These are phyloP conservation scores for Caradrina clavipalpis DNA, from an alignment of 2,888 invertebrate genomes.

Conservation along the genomic window DNA sequence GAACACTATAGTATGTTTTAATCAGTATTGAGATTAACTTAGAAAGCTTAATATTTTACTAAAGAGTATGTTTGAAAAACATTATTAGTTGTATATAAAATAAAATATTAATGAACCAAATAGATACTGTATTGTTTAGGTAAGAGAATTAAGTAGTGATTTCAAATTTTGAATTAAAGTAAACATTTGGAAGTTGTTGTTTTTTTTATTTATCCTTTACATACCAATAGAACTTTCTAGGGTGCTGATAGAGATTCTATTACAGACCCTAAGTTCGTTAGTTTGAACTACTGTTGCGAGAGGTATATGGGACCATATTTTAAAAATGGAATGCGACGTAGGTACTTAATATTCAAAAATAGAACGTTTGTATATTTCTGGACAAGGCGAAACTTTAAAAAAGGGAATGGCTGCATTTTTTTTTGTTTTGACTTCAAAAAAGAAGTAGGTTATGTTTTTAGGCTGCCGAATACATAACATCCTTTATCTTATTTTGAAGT, in stretches of 20 bases:
- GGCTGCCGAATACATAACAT: too few species aligned
- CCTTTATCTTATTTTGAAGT: too few species aligned
- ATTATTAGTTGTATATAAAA: slow-evolving; percentile 81
- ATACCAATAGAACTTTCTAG: slow-evolving; percentile 1
- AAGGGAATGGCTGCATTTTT: too few species aligned
- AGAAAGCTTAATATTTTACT: slow-evolving; percentile 76
- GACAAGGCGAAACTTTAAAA: too few species aligned
- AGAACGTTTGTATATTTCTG: too few species aligned
- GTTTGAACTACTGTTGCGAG: too few species aligned
- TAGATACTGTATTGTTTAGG: slow-evolving; percentile 77
- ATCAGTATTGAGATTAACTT: slow-evolving; percentile 54
- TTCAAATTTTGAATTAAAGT: slow-evolving; percentile 83
- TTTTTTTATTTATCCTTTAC: slow-evolving; percentile 57
- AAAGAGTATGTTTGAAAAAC: slow-evolving; percentile 84
- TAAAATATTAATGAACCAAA: slow-evolving; percentile 76
- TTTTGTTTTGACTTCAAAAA: too few species aligned
- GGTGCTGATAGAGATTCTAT: background rate
- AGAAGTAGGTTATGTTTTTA: too few species aligned
- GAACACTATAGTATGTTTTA: slow-evolving; percentile 48
- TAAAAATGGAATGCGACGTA: too few species aligned
- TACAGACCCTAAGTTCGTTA: background rate
- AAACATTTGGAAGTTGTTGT: slow-evolving; percentile 73
- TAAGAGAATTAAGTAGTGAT: slow-evolving; percentile 82
- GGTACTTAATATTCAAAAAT: too few species aligned
- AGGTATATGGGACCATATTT: too few species aligned